A percentile compares a stretch with the other conserved stretches of the same genome.
Evolutionary conservation across 2,113 vertebrate species (phyloP).

Genomic region (Myiopsitta monachus): DNA sequence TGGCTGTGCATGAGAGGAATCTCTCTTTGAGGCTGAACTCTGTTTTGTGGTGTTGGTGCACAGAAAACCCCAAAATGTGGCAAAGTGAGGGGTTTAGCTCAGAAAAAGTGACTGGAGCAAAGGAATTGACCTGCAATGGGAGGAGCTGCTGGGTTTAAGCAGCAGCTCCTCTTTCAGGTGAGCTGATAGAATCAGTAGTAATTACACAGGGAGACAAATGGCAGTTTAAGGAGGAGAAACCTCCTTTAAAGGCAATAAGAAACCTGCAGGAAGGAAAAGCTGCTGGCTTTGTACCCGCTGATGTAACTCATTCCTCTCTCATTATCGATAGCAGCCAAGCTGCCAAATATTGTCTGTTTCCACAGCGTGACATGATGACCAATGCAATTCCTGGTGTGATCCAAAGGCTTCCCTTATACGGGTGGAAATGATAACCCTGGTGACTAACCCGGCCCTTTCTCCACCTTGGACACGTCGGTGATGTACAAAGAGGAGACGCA

Average conservation of each 20-base stretch:
- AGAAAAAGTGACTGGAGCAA: not conserved
- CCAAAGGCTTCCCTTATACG: not conserved
- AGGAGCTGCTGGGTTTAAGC: not conserved
- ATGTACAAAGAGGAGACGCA: not conserved
- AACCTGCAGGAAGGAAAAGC: not conserved
- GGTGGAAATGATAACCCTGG: not conserved
- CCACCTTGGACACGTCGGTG: not conserved
- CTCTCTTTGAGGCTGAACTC: fast-evolving
- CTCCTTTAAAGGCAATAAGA: not conserved
- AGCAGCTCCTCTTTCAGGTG: not conserved
- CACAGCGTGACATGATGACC: not conserved
- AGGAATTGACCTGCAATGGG: not conserved
- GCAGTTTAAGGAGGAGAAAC: not conserved
- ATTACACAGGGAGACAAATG: fast-evolving
- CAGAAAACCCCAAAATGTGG: not conserved
- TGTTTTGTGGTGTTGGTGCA: fast-evolving
- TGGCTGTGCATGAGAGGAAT: fast-evolving
- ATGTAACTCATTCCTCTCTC: not conserved
- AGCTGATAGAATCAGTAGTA: not conserved
- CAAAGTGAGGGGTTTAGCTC: not conserved
- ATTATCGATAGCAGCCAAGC: not conserved
- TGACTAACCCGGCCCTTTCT: not conserved
- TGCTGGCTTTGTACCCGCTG: not conserved
- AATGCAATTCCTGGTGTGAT: not conserved
- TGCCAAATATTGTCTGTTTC: not conserved